Conservation (phyloP, 2,113 vertebrate species). For the Collichthys lucidus region DNA sequence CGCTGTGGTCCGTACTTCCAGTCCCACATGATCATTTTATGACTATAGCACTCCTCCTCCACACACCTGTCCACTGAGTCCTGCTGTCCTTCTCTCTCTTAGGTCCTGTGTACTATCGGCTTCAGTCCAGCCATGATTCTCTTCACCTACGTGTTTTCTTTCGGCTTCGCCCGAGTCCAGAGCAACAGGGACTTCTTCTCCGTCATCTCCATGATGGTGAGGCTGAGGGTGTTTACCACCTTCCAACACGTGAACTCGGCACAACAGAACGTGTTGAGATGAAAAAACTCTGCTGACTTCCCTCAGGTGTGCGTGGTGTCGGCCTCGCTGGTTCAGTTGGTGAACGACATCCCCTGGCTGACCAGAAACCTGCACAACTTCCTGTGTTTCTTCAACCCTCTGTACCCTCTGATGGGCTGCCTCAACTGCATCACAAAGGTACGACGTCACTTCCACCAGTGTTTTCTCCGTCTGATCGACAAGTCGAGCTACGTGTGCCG, state of each 20-base stretch:
- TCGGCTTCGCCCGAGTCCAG: slow-evolving; percentile 91
- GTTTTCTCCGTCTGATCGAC: neutral
- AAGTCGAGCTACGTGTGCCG: no score
- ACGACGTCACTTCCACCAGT: neutral
- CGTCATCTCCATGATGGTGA: slow-evolving; percentile 95
- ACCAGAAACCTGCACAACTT: slow-evolving; percentile 86
- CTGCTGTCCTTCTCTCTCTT: neutral
- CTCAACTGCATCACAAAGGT: slow-evolving; percentile 95
- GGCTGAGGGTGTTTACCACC: slow-evolving; percentile 50
- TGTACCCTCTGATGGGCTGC: slow-evolving; percentile 95
- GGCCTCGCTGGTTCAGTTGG: slow-evolving; percentile 82
- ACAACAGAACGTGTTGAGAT: neutral
- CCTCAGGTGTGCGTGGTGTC: slow-evolving; percentile 84
- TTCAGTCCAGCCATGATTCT: slow-evolving; percentile 92
- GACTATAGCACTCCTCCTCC: neutral
- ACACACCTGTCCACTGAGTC: neutral
- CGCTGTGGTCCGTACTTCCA: slow-evolving; percentile 86
- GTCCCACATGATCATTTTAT: neutral
- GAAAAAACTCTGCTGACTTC: no score
- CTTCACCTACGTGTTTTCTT: slow-evolving; percentile 94
- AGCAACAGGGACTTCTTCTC: slow-evolving; percentile 96
- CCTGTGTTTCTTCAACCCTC: slow-evolving; percentile 91
- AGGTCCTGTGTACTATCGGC: slow-evolving; percentile 92
- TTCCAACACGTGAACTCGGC: neutral
- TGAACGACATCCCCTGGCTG: slow-evolving; percentile 81